phyloP scores from a whole-genome alignment of 2,113 vertebrate species.

The Miniopterus natalensis region DNA sequence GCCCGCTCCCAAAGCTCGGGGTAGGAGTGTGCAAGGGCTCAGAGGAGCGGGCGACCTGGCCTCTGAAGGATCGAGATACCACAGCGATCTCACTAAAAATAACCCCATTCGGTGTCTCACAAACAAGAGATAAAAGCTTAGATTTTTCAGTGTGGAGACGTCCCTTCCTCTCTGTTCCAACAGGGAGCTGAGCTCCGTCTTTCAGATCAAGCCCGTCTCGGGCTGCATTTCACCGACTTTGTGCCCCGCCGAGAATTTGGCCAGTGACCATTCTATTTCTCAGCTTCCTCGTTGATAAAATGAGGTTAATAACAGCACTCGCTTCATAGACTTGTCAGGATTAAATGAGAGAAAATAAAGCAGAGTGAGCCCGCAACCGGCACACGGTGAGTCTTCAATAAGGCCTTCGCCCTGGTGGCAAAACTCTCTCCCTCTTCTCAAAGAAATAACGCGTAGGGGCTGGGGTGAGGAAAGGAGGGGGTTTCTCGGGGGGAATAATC shows the following conservation, averaged over 20 bases:
- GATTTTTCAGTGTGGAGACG: too few species aligned
- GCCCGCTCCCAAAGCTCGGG: conserved; percentile 40
- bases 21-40: conserved; percentile 50
- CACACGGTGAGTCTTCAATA: background rate
- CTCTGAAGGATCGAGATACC: conserved; percentile 38
- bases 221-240: too few species aligned
- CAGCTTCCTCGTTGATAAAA: background rate
- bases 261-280: background rate
- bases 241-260: background rate
- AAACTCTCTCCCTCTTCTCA: background rate
- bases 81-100: conserved; percentile 52
- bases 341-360: background rate
- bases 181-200: too few species aligned
- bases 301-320: too few species aligned
- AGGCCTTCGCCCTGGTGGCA: background rate
- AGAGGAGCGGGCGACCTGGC: background rate
- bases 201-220: background rate
- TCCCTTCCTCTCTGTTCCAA: background rate
- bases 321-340: background rate
- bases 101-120: background rate
- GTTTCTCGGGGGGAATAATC: conserved; percentile 49
- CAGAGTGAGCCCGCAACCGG: background rate
- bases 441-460: background rate
- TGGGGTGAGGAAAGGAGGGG: background rate
- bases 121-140: background rate